Evolutionary conservation across 2,888 invertebrate genomes (phyloP), one percentile per base, ranked within the genome.

Genomic region (Eilema griseolum): DNA sequence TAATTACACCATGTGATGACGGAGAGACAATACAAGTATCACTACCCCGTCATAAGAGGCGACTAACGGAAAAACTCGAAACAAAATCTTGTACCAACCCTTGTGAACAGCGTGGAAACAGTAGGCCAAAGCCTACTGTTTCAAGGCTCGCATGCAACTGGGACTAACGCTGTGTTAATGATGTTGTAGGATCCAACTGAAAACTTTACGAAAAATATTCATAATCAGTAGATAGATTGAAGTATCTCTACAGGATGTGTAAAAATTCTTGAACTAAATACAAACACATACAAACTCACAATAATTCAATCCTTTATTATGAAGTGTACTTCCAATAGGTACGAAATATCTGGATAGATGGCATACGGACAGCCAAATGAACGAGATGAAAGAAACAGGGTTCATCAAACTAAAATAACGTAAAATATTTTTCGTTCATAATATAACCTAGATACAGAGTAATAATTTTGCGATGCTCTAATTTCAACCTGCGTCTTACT

Each of bases 391-490:
- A 46, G 64, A 46, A 46, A 41, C 26, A 46, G 59, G n/a, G 24
- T 24, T 20, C n/a, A 56, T 7, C 14, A 24, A 37, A 28, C 33
- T 64, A 56, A 65, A 57, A 24, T 67, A 62, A 61, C 33, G 31
- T 24, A 33, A 68, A 37, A 52, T 24, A 33, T 61, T 62, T 67
- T 67, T 33, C 52, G 61, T 61, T 61, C 61, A 67, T 31, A 37
- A 37, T 37, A 16, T 61, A 61, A 61, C 61, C 67, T 28, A 67
- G 61, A 61, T 61, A 52, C 52, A 33, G 61, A 52, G 67, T 41
- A 61, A 61, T 67, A 61, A 61, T 31, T 67, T 56, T 61, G 12
- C 33, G 33, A 63, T 68, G 68, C 11, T 62, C 68, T 68, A 56
- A 68, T 68, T 68, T 37, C 20, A 8, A 57, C 37, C 37, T 62